phyloP scores from a whole-genome alignment of 2,797 vertebrate genomes.

The Helarctos malayanus region DNA sequence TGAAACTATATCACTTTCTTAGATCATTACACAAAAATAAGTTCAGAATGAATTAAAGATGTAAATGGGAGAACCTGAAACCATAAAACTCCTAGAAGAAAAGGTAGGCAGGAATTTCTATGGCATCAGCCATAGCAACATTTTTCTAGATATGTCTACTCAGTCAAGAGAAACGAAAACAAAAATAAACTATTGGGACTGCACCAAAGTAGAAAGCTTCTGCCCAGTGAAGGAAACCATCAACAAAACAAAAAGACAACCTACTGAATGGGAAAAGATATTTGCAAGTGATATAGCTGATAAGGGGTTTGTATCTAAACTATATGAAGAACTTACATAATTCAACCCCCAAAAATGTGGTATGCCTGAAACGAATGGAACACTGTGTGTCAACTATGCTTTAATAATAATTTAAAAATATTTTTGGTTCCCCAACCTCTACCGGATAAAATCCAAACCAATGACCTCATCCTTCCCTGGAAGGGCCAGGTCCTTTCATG shows the following conservation, averaged over 20 bases:
- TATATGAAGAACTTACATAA: background rate
- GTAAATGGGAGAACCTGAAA: background rate
- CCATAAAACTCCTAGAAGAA: background rate
- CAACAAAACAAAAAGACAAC: background rate
- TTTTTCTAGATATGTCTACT: background rate
- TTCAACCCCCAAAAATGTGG: background rate
- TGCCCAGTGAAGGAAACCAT: background rate
- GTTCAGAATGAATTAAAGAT: background rate
- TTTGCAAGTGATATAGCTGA: background rate
- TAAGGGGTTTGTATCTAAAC: background rate
- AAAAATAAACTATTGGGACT: background rate
- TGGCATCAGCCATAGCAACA: background rate
- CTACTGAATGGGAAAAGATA: background rate
- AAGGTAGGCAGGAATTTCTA: background rate
- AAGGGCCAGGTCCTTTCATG: background rate
- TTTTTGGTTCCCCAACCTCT: background rate
- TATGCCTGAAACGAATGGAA: background rate
- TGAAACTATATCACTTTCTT: background rate
- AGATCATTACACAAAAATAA: background rate
- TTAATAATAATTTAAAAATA: background rate
- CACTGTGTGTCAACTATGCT: background rate
- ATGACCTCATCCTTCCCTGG: background rate
- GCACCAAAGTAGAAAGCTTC: background rate
- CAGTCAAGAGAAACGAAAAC: background rate
- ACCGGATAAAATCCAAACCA: background rate